Percentiles rank a stretch among this genome's conserved stretches.
Conservation (phyloP, 1,140 invertebrate species). For the Hesperophylax magnus region DNA sequence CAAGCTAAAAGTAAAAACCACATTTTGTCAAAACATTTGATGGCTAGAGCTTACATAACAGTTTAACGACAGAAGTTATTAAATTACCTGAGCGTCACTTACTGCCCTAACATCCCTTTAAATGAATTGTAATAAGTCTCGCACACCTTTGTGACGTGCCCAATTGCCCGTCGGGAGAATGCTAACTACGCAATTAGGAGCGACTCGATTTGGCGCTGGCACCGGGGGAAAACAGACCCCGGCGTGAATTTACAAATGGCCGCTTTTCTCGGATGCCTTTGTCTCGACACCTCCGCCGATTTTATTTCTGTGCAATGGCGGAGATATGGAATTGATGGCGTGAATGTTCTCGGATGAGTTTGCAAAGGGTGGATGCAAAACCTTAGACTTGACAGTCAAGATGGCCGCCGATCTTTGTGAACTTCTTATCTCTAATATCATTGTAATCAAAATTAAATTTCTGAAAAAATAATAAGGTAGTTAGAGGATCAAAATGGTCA, state of each 20-base stretch:
- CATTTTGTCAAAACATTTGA: too few relatives aligned
- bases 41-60: background rate
- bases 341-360: slow-evolving; percentile 1
- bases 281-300: slow-evolving; percentile 16
- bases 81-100: background rate
- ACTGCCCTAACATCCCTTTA: slow-evolving; percentile 13
- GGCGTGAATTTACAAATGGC: slow-evolving; percentile 13
- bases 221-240: background rate
- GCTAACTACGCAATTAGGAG: slow-evolving; percentile 25
- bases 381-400: background rate
- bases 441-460: too few relatives aligned
- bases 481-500: too few relatives aligned
- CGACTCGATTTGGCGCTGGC: slow-evolving; percentile 11
- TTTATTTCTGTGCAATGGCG: slow-evolving; percentile 15
- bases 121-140: slow-evolving; percentile 18
- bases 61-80: slow-evolving; percentile 7
- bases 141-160: slow-evolving; percentile 13
- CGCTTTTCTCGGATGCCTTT: background rate
- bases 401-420: too few relatives aligned
- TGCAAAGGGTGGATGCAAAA: background rate
- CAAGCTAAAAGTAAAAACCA: too few relatives aligned
- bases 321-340: slow-evolving; percentile 9
- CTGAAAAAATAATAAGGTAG: too few relatives aligned
- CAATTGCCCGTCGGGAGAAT: background rate
- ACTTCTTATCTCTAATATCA: too few relatives aligned